Conservation (phyloP, 2,797 vertebrate genomes). For the Simalia tracyae region DNA sequence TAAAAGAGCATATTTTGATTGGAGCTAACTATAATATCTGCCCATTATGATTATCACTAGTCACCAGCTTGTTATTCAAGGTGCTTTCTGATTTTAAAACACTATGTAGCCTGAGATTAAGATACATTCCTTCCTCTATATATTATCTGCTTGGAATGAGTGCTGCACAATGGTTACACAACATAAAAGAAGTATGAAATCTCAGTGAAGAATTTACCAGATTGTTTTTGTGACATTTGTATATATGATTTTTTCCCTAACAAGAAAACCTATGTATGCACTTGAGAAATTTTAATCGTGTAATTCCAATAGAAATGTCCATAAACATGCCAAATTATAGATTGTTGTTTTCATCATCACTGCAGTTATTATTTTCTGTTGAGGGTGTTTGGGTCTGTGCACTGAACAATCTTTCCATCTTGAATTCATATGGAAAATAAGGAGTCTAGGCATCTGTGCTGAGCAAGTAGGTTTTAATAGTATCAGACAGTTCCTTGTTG, state of each 20-base stretch:
- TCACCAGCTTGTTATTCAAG: not conserved
- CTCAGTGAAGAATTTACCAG: not conserved
- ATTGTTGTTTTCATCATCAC: not conserved
- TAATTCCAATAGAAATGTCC: not conserved
- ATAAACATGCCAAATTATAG: not conserved
- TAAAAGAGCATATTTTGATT: not conserved
- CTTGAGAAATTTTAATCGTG: not conserved
- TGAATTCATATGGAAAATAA: slow-evolving; percentile 51
- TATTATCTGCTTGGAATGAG: not conserved
- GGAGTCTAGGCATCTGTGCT: slow-evolving; percentile 54
- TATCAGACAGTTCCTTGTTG: slow-evolving; percentile 64
- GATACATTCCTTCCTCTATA: not conserved
- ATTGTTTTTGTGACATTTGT: not conserved
- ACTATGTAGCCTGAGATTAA: not conserved
- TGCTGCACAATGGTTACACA: not conserved
- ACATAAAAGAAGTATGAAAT: not conserved
- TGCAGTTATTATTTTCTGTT: slow-evolving; percentile 44
- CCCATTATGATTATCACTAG: not conserved
- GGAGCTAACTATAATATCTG: not conserved
- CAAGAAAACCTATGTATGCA: not conserved
- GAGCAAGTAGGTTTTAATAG: slow-evolving; percentile 69
- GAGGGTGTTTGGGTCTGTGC: slow-evolving; percentile 29
- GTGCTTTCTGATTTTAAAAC: not conserved
- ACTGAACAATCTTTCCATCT: slow-evolving; percentile 44
- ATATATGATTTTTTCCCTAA: not conserved